Evolutionary conservation across 2,888 invertebrate species (phyloP).

Genomic region (Arenicola marina): DNA sequence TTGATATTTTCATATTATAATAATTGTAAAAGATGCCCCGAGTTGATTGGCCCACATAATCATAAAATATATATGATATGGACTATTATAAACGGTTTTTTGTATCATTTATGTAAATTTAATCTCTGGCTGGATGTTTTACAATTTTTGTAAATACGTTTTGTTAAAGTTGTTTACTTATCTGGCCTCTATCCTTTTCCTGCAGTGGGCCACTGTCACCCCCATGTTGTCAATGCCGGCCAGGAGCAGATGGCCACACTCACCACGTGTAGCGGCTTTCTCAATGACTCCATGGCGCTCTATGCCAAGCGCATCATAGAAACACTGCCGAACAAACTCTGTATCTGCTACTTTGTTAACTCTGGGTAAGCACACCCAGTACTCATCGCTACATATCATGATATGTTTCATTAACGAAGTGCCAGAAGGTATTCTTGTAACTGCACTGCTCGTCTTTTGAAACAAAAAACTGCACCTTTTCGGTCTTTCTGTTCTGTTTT

Average conservation of each 20-base stretch:
- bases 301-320: conserved; percentile 47
- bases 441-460: no score
- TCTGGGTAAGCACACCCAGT: conserved; percentile 54
- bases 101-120: no score
- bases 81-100: no score
- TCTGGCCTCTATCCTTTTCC: not conserved
- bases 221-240: conserved; percentile 48
- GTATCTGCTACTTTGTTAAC: conserved; percentile 51
- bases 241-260: conserved; percentile 52
- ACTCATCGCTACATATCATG: no score
- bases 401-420: no score
- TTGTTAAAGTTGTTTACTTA: no score
- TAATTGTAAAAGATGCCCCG: not conserved
- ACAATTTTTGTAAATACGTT: no score
- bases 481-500: no score
- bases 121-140: not conserved
- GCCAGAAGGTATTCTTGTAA: no score
- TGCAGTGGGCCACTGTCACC: conserved; percentile 55
- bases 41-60: no score
- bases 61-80: no score
- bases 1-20: not conserved
- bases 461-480: no score
- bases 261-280: conserved; percentile 44
- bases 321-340: conserved; percentile 49
- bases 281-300: conserved; percentile 44